phyloP scores from a whole-genome alignment of 2,113 vertebrate genomes.

The Meleagris gallopavo region DNA sequence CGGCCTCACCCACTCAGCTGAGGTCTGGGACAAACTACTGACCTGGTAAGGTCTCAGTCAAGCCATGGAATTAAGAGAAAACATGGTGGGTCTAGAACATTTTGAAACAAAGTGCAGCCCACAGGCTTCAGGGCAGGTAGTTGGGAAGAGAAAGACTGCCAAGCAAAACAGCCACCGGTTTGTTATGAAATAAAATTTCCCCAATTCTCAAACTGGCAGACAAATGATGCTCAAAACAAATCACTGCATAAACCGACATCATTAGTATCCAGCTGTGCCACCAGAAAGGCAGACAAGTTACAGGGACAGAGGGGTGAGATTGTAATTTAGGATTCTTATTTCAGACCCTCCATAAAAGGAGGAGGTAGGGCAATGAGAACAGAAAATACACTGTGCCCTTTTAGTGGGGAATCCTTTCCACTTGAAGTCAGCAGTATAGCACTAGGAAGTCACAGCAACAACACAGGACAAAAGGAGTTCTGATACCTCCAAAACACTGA shows the following conservation, averaged over 20 bases:
- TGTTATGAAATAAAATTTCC: not conserved
- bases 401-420: not conserved
- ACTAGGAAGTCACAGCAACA: not conserved
- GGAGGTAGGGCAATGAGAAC: not conserved
- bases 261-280: not conserved
- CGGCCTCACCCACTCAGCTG: not conserved
- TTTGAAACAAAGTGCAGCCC: not conserved
- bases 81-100: not conserved
- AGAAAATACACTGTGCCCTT: not conserved
- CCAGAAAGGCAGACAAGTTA: not conserved
- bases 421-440: not conserved
- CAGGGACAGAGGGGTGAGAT: not conserved
- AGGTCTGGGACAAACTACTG: not conserved
- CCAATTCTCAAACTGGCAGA: not conserved
- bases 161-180: not conserved
- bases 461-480: not conserved
- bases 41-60: not conserved
- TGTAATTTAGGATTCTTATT: not conserved
- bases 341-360: not conserved
- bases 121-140: not conserved
- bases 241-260: not conserved
- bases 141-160: not conserved
- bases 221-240: not conserved
- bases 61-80: not conserved
- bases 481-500: not conserved